Conservation (phyloP, 2,797 vertebrate species). For the Hyperoplus immaculatus region DNA sequence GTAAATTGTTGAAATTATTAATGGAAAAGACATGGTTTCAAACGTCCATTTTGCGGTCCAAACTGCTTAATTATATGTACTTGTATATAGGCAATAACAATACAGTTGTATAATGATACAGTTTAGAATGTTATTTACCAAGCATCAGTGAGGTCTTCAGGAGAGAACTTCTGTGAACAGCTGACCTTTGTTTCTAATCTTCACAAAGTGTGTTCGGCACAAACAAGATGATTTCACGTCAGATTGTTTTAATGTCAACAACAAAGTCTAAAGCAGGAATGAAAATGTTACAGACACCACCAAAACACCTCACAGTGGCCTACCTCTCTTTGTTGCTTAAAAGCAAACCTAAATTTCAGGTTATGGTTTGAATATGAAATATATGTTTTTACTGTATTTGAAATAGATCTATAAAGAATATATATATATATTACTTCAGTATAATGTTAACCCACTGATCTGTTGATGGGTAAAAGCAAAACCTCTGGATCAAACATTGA, state of each 20-base stretch:
- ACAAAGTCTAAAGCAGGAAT: neutral
- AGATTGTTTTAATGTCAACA: neutral
- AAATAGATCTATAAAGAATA: neutral
- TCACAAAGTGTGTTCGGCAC: neutral
- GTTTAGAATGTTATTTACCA: no score
- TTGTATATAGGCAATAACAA: no score
- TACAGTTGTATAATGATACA: no score
- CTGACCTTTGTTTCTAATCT: neutral
- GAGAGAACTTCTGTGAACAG: neutral
- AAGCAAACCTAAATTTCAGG: neutral
- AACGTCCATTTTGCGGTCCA: no score
- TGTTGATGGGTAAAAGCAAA: neutral
- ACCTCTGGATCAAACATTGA: neutral
- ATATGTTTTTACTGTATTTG: no score
- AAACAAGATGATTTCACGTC: no score
- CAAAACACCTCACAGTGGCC: neutral
- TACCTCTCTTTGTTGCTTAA: neutral
- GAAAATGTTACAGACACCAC: no score
- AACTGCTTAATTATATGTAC: no score
- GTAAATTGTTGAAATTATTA: neutral
- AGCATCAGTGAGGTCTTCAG: no score
- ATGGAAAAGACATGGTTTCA: no score
- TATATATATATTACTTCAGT: neutral
- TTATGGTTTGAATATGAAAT: neutral
- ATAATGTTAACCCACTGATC: neutral